Percentiles rank a stretch among this genome's conserved stretches.
Conservation (phyloP, 2,113 vertebrate species). For the Pionites leucogaster region DNA sequence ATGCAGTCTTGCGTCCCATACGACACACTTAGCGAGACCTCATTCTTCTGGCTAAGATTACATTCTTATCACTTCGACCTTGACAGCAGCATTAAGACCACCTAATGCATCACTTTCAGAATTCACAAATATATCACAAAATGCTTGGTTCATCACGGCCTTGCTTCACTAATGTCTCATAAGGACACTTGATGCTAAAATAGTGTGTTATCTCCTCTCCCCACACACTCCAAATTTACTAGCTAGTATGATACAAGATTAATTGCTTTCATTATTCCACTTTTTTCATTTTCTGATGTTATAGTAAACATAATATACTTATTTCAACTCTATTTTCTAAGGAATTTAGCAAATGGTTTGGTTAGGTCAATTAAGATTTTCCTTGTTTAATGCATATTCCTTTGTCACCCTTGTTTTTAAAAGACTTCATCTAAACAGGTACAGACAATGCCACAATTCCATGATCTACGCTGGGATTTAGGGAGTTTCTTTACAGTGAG, state of each 20-base stretch:
- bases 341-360: background rate
- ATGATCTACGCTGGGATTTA: background rate
- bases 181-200: background rate
- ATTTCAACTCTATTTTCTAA: background rate
- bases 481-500: background rate
- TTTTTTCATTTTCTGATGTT: background rate
- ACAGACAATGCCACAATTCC: background rate
- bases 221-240: background rate
- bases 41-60: background rate
- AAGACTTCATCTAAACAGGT: background rate
- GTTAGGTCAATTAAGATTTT: background rate
- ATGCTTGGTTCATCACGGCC: background rate
- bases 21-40: background rate
- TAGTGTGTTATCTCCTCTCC: background rate
- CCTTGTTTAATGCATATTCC: fast-evolving
- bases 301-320: background rate
- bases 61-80: background rate
- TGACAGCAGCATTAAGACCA: background rate
- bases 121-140: background rate
- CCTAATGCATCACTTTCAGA: background rate
- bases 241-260: background rate
- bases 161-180: background rate
- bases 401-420: background rate
- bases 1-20: background rate
- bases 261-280: background rate